Evolutionary conservation across 2,888 invertebrate genomes (phyloP).

Genomic region (Fabriciana adippe): DNA sequence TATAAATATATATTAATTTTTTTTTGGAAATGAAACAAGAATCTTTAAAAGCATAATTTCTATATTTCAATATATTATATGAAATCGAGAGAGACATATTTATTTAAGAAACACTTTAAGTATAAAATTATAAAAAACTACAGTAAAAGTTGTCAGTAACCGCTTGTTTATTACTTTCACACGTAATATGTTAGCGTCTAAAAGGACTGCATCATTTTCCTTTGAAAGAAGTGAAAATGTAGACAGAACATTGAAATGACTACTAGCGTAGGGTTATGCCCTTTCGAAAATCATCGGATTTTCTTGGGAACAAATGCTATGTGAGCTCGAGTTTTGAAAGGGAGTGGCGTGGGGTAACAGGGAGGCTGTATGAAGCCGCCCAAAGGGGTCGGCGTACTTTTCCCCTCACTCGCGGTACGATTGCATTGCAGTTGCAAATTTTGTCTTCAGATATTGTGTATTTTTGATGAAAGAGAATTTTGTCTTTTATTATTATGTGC

Average conservation of each 20-base stretch:
- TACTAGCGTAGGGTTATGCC: conserved; percentile 32
- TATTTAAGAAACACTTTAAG: no score
- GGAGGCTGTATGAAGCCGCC: conserved; percentile 53
- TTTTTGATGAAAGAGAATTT: conserved; percentile 24
- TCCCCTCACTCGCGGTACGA: conserved; percentile 50
- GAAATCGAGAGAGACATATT: no score
- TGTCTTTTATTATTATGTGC: not conserved
- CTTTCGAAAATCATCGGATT: conserved; percentile 45
- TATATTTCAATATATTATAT: no score
- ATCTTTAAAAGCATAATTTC: no score
- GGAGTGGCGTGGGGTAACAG: conserved; percentile 47
- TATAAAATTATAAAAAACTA: no score
- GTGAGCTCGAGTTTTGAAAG: conserved; percentile 44
- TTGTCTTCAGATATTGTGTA: conserved; percentile 36
- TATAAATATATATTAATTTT: no score
- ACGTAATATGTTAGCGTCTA: not conserved
- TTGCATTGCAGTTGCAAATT: conserved; percentile 51
- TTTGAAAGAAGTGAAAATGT: conserved; percentile 19
- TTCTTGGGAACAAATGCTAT: conserved; percentile 52
- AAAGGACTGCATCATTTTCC: conserved; percentile 5
- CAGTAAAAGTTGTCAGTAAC: not conserved
- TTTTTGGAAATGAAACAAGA: no score
- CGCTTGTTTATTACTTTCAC: not conserved
- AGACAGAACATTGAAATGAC: conserved; percentile 21
- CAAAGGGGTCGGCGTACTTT: conserved; percentile 48